Conservation (phyloP, 2,888 invertebrate genomes). For the Agrotis segetum region DNA sequence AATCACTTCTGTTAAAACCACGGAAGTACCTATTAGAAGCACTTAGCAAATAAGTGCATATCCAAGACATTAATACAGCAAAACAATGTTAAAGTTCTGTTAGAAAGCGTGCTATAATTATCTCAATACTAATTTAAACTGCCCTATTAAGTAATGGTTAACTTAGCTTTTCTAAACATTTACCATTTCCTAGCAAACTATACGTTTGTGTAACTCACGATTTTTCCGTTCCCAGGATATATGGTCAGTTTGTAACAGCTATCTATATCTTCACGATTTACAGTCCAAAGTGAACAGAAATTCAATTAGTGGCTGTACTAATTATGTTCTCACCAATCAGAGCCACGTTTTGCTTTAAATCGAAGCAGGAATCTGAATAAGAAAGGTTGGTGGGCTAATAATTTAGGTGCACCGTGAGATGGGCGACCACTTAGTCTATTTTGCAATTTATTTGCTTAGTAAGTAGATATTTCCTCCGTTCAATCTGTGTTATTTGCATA, state of each 20-base stretch:
- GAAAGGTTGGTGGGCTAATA: slow-evolving; percentile 17
- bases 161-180: slow-evolving; percentile 39
- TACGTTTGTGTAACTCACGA: slow-evolving; percentile 62
- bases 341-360: slow-evolving; percentile 53
- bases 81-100: slow-evolving; percentile 38
- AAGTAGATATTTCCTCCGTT: not conserved
- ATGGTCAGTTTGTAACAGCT: slow-evolving; percentile 53
- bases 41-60: slow-evolving; percentile 32
- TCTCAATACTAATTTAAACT: slow-evolving; percentile 60
- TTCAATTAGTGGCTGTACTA: slow-evolving; percentile 58
- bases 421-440: not conserved
- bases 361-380: slow-evolving; percentile 23
- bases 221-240: slow-evolving; percentile 59
- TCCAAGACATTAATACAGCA: slow-evolving; percentile 26
- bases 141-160: slow-evolving; percentile 59
- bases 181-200: slow-evolving; percentile 52
- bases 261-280: slow-evolving; percentile 63
- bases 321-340: slow-evolving; percentile 62
- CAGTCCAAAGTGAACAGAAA: slow-evolving; percentile 45
- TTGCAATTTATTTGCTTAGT: slow-evolving; percentile 7
- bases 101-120: slow-evolving; percentile 59
- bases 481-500: not conserved
- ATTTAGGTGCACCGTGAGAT: slow-evolving; percentile 12
- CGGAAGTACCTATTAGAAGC: slow-evolving; percentile 5
- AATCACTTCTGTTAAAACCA: slow-evolving; percentile 10